A percentile compares a stretch with the other conserved stretches of the same genome.
These are phyloP conservation scores for Thecocarcelia acutangulata DNA, from an alignment of 2,888 invertebrate species.

Conservation along the genomic window DNA sequence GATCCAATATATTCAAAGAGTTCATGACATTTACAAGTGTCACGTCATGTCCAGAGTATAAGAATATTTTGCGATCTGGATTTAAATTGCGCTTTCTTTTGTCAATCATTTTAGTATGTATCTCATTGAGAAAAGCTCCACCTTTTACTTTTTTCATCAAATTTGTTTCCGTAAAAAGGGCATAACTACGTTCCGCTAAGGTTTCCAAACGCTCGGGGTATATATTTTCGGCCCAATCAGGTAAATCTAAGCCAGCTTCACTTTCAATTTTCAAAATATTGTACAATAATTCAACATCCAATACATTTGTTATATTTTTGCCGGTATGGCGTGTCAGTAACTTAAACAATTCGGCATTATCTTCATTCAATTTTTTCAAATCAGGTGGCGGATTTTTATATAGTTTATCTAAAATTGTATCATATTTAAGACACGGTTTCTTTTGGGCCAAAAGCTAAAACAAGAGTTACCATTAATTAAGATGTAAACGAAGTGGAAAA, in stretches of 20 bases:
- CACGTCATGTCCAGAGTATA: slow-evolving; percentile 92
- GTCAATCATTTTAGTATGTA: slow-evolving; percentile 85
- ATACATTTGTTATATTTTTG: slow-evolving; percentile 83
- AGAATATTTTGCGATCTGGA: slow-evolving; percentile 83
- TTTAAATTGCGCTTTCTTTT: slow-evolving; percentile 81
- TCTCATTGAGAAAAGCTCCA: slow-evolving; percentile 88
- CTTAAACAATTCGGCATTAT: slow-evolving; percentile 85
- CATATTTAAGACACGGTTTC: slow-evolving; percentile 83
- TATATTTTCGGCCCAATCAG: slow-evolving; percentile 87
- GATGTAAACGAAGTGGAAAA: slow-evolving; percentile 65
- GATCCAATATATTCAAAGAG: slow-evolving; percentile 86
- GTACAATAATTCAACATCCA: slow-evolving; percentile 88
- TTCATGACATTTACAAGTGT: slow-evolving; percentile 89
- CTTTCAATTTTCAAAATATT: slow-evolving; percentile 87
- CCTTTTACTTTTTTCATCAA: slow-evolving; percentile 87
- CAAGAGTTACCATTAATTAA: background rate
- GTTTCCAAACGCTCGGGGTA: slow-evolving; percentile 86
- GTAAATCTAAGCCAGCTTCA: slow-evolving; percentile 86
- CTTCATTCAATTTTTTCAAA: slow-evolving; percentile 82
- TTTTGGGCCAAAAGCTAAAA: slow-evolving; percentile 81
- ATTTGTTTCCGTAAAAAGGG: slow-evolving; percentile 86
- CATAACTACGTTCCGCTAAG: slow-evolving; percentile 87
- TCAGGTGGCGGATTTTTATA: slow-evolving; percentile 82
- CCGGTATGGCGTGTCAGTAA: slow-evolving; percentile 84
- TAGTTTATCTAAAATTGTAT: slow-evolving; percentile 82